These are phyloP conservation scores for Strigamia maritima DNA, from an alignment of 2,888 invertebrate species.

Conservation along the genomic window DNA sequence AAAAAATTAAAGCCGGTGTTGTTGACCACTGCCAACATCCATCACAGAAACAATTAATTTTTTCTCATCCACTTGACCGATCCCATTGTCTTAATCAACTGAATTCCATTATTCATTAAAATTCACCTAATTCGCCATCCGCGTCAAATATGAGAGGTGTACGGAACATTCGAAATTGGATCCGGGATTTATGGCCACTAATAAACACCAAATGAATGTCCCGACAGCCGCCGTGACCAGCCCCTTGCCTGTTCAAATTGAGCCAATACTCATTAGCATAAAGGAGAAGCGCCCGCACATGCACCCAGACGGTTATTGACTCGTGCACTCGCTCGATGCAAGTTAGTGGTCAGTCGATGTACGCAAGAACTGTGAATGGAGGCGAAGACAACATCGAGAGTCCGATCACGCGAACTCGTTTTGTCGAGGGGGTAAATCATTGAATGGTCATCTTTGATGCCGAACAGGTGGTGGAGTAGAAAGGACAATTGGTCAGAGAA, in stretches of 20 bases:
- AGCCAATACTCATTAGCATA: conserved; percentile 25
- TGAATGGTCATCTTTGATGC: conserved; percentile 6
- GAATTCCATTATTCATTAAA: neutral
- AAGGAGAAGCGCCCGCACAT: neutral
- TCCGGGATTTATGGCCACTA: neutral
- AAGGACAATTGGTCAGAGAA: conserved; percentile 6
- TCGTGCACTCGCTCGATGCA: neutral
- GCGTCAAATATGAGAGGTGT: neutral
- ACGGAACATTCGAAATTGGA: neutral
- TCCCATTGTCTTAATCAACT: too few relatives aligned
- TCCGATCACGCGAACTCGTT: neutral
- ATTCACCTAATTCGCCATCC: neutral
- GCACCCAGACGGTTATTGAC: neutral
- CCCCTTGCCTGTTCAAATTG: neutral
- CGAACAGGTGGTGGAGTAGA: conserved; percentile 2
- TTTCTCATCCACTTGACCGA: too few relatives aligned
- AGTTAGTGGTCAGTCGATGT: neutral
- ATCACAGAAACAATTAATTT: neutral
- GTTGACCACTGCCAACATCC: too few relatives aligned
- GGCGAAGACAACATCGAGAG: neutral
- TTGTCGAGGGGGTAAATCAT: neutral
- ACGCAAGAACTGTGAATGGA: neutral
- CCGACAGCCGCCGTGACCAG: conserved; percentile 15
- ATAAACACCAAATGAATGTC: conserved; percentile 19
- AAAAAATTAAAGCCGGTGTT: neutral